phyloP scores from a whole-genome alignment of 2,888 invertebrate genomes.

The Miltochrista miniata region DNA sequence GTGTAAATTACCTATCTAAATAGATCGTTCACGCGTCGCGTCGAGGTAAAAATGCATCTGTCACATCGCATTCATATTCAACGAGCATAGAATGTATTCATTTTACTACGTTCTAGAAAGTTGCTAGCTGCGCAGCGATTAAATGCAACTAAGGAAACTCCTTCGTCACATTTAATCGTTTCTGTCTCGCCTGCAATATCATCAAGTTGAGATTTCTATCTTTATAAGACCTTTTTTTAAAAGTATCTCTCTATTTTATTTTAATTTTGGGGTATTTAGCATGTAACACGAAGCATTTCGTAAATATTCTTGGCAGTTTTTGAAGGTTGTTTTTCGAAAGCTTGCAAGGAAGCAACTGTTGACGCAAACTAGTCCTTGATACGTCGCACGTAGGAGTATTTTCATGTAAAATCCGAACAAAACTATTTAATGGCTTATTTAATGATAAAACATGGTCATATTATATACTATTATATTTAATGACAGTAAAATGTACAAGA shows the following conservation, averaged over 20 bases:
- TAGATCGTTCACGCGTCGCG: constrained; percentile 21
- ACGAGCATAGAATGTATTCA: constrained; percentile 4
- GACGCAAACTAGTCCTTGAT: constrained; percentile 25
- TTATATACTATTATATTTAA: too few relatives aligned
- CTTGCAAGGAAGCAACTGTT: constrained; percentile 18
- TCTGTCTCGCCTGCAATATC: neutral
- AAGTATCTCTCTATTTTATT: neutral
- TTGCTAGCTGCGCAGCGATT: neutral
- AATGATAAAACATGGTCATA: too few relatives aligned
- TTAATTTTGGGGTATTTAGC: too few relatives aligned
- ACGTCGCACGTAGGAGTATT: too few relatives aligned
- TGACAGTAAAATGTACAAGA: too few relatives aligned
- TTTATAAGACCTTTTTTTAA: neutral
- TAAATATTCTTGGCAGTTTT: constrained; percentile 4
- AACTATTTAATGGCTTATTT: too few relatives aligned
- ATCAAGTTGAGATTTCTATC: neutral
- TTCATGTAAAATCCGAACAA: too few relatives aligned
- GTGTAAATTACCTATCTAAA: constrained; percentile 21
- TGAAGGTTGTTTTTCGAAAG: constrained; percentile 22
- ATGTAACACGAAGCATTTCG: neutral
- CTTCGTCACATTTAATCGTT: neutral
- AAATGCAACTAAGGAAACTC: neutral
- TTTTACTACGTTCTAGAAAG: constrained; percentile 4
- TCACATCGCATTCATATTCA: constrained; percentile 9
- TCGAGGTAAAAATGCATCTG: constrained; percentile 13